phyloP scores from a whole-genome alignment of 1,140 invertebrate species.

The Catajapyx aquilonaris region DNA sequence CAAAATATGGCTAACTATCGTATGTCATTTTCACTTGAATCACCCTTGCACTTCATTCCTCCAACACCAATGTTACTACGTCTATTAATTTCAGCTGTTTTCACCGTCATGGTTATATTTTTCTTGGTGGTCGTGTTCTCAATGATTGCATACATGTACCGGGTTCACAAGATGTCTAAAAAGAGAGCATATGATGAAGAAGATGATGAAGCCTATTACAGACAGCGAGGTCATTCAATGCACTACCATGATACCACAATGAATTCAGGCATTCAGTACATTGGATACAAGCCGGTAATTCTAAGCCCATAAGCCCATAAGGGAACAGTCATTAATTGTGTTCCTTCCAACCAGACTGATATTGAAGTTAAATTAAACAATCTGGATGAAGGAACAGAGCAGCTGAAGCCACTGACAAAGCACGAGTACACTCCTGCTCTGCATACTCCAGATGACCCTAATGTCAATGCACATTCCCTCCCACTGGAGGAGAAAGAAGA shows the following conservation, averaged over 20 bases:
- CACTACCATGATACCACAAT: conserved; percentile 6
- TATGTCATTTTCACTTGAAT: no score
- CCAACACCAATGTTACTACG: not conserved
- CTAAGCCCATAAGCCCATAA: not conserved
- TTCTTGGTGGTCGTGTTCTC: conserved; percentile 13
- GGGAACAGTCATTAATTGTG: no score
- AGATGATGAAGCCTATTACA: conserved; percentile 12
- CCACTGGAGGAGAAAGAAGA: not conserved
- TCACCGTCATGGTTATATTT: conserved; percentile 14
- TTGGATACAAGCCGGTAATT: conserved; percentile 6
- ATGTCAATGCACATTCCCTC: no score
- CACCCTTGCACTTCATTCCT: no score
- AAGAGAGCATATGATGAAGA: conserved; percentile 12
- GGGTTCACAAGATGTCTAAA: conserved; percentile 15
- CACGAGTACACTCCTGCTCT: conserved; percentile 6
- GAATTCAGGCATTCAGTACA: conserved; percentile 6
- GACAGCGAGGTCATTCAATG: no score
- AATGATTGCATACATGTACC: conserved; percentile 14
- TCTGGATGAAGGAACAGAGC: conserved; percentile 3
- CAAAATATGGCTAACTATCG: no score
- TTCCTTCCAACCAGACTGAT: not conserved
- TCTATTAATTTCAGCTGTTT: conserved; percentile 11
- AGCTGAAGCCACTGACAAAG: conserved; percentile 5
- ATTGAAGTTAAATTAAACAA: conserved; percentile 2
- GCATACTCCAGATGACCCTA: no score